Evolutionary conservation across 2,797 vertebrate genomes (phyloP).

Genomic region (Arctocebus calabarensis): DNA sequence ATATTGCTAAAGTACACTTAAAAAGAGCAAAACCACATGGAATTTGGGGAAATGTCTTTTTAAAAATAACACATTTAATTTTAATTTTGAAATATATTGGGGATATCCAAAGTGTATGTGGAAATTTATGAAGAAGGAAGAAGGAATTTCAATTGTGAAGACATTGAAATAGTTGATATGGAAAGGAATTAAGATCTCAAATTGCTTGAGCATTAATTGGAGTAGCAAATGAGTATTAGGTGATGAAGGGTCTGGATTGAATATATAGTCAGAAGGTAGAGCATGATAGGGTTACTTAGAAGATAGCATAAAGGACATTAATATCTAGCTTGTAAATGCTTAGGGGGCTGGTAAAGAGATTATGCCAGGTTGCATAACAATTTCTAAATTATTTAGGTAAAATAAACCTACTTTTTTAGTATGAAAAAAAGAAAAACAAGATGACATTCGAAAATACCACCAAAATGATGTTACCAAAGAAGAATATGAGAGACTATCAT

Average conservation of each 20-base stretch:
- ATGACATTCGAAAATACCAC: background rate
- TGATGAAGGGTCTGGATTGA: rapidly evolving
- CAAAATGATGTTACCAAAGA: background rate
- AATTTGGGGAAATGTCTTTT: background rate
- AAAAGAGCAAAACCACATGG: background rate
- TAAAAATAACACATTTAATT: background rate
- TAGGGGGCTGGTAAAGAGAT: background rate
- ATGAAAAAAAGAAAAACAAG: background rate
- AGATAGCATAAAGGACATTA: background rate
- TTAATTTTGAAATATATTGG: background rate
- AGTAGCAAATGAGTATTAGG: background rate
- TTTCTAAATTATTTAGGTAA: background rate
- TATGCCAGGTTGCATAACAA: background rate
- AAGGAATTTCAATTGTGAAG: background rate
- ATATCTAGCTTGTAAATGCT: background rate
- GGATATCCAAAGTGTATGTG: background rate
- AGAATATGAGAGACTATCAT: background rate
- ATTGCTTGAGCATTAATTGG: background rate
- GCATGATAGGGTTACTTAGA: background rate
- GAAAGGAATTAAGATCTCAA: background rate
- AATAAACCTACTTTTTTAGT: background rate
- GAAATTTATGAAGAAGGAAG: background rate
- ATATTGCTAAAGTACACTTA: background rate
- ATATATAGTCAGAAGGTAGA: background rate
- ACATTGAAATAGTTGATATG: background rate